Percentiles rank a stretch among this genome's conserved stretches.
phyloP scores from a whole-genome alignment of 2,113 vertebrate species.

The Lipotes vexillifer region DNA sequence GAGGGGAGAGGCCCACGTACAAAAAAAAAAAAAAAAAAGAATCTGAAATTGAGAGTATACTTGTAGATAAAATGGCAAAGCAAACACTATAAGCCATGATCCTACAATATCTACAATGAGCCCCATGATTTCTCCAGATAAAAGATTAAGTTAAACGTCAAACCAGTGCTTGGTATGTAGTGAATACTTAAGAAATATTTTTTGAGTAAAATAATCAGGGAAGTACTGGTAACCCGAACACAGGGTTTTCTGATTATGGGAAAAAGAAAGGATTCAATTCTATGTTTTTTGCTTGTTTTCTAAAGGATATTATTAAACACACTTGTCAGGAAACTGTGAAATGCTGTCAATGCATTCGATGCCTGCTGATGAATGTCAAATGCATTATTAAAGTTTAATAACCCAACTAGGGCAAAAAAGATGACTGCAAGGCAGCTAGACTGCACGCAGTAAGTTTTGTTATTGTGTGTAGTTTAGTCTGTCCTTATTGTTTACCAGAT shows the following conservation, averaged over 20 bases:
- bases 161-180: neutral
- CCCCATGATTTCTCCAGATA: neutral
- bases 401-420: neutral
- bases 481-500: neutral
- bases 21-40: neutral
- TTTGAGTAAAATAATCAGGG: neutral
- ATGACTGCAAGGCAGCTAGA: neutral
- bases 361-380: neutral
- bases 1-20: too few relatives aligned
- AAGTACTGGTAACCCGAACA: neutral
- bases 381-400: slow-evolving; percentile 19
- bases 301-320: neutral
- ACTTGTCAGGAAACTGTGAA: slow-evolving; percentile 23
- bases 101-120: neutral
- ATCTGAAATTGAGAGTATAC: neutral
- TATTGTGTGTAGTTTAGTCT: neutral
- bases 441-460: neutral
- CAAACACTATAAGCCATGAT: neutral
- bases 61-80: neutral
- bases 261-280: neutral
- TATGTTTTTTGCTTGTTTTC: neutral
- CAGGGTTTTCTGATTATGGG: neutral
- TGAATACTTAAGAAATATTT: neutral
- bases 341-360: neutral
- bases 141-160: neutral